A percentile compares a stretch with the other conserved stretches of the same genome.
These are phyloP conservation scores for Actinia equina DNA, from an alignment of 64 coral and sea anemone genomes.

Conservation along the genomic window DNA sequence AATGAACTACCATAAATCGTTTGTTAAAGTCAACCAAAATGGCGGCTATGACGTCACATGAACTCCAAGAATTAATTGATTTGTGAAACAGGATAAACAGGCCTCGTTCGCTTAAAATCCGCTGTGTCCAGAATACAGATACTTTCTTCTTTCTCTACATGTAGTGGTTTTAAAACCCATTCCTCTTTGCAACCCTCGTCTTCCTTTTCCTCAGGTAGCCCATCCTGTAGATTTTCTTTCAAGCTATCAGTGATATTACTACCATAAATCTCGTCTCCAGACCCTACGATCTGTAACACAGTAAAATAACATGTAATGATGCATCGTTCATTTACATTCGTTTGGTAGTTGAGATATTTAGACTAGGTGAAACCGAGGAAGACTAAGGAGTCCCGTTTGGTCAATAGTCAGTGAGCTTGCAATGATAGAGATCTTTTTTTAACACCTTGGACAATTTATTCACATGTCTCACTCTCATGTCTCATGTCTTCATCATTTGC, in stretches of 20 bases:
- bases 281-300: conserved; percentile 37
- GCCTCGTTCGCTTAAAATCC: conserved; percentile 69
- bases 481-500: too few relatives aligned
- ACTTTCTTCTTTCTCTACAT: conserved; percentile 19
- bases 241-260: not conserved
- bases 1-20: too few relatives aligned
- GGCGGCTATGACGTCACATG: too few relatives aligned
- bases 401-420: too few relatives aligned
- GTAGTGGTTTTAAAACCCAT: conserved; percentile 68
- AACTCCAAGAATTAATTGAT: conserved; percentile 34
- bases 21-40: too few relatives aligned
- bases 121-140: conserved; percentile 66
- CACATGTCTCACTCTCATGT: too few relatives aligned
- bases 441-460: too few relatives aligned
- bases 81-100: conserved; percentile 72
- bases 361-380: too few relatives aligned
- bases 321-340: not conserved
- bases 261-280: conserved; percentile 25
- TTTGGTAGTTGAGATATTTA: not conserved
- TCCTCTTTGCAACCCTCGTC: conserved; percentile 25
- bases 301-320: too few relatives aligned
- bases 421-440: too few relatives aligned
- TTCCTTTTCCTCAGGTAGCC: not conserved
- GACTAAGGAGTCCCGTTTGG: too few relatives aligned
- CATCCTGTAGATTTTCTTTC: not conserved